These are phyloP conservation scores for Orchestia grillus DNA, from an alignment of 1,140 invertebrate genomes.

Conservation along the genomic window DNA sequence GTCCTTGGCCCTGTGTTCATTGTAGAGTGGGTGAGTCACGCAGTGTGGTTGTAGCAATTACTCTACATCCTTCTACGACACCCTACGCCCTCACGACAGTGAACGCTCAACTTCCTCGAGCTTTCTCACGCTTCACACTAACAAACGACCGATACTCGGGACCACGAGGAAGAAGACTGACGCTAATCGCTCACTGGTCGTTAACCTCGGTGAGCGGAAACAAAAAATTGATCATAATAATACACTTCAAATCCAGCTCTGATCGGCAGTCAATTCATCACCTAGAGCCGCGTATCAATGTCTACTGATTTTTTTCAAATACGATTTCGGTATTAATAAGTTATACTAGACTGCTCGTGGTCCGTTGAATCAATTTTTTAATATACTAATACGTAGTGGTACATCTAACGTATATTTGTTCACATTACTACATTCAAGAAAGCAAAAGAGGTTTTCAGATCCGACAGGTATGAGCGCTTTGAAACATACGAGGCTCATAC, in stretches of 20 bases:
- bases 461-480: too few species aligned
- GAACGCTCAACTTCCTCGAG: not conserved
- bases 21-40: constrained; percentile 42
- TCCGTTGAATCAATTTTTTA: too few species aligned
- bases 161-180: not conserved
- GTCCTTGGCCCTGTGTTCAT: constrained; percentile 49
- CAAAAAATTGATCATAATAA: not conserved
- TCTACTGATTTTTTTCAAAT: not conserved
- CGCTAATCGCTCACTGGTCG: not conserved
- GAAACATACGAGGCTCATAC: too few species aligned
- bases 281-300: not conserved
- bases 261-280: not conserved
- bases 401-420: too few species aligned
- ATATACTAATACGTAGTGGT: too few species aligned
- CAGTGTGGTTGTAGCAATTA: not conserved
- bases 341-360: too few species aligned
- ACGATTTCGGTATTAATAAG: not conserved
- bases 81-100: not conserved
- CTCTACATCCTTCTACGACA: constrained; percentile 50
- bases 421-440: too few species aligned
- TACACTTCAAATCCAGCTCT: not conserved
- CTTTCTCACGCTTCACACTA: not conserved
- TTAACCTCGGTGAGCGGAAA: not conserved
- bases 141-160: not conserved
- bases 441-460: too few species aligned